Percentiles rank a stretch among this genome's conserved stretches.
phyloP scores from a whole-genome alignment of 2,888 invertebrate species.

The Machimus atricapillus region DNA sequence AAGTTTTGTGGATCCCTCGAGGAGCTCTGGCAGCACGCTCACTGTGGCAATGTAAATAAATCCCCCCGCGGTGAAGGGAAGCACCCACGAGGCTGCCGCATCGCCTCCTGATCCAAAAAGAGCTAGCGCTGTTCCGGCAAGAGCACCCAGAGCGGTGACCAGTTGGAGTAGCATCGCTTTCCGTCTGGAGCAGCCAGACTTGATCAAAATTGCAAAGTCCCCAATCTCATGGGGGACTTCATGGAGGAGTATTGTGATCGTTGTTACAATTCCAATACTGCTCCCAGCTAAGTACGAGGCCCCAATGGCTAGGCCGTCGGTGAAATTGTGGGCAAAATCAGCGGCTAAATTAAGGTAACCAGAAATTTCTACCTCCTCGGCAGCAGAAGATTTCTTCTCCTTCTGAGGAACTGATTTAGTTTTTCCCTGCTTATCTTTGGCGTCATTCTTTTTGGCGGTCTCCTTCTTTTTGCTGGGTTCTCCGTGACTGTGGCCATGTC shows the following conservation, averaged over 20 bases:
- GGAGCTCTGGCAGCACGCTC: slow-evolving; percentile 95
- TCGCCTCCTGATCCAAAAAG: slow-evolving; percentile 78
- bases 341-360: slow-evolving; percentile 96
- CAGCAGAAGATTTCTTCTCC: slow-evolving; percentile 61
- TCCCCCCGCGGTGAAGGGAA: slow-evolving; percentile 99
- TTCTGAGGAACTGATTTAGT: slow-evolving; percentile 57
- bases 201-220: slow-evolving; percentile 97
- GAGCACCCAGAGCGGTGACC: slow-evolving; percentile 92
- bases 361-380: slow-evolving; percentile 75
- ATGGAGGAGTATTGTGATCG: slow-evolving; percentile 94
- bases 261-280: slow-evolving; percentile 87
- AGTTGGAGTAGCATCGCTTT: slow-evolving; percentile 96
- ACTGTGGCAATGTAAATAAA: slow-evolving; percentile 99
- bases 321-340: slow-evolving; percentile 98
- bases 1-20: slow-evolving; percentile 86
- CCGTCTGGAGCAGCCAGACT: slow-evolving; percentile 91
- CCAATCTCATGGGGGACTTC: slow-evolving; percentile 99
- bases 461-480: slow-evolving; percentile 45
- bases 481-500: slow-evolving; percentile 71
- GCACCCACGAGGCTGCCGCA: slow-evolving; percentile 83
- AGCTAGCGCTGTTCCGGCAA: slow-evolving; percentile 91
- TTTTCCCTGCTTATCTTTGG: slow-evolving; percentile 50
- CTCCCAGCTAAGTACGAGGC: slow-evolving; percentile 95
- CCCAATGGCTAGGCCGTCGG: slow-evolving; percentile 98
- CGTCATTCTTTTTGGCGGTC: slow-evolving; percentile 50